These are phyloP conservation scores for Amorpha juglandis DNA, from an alignment of 2,888 invertebrate species.

Conservation along the genomic window DNA sequence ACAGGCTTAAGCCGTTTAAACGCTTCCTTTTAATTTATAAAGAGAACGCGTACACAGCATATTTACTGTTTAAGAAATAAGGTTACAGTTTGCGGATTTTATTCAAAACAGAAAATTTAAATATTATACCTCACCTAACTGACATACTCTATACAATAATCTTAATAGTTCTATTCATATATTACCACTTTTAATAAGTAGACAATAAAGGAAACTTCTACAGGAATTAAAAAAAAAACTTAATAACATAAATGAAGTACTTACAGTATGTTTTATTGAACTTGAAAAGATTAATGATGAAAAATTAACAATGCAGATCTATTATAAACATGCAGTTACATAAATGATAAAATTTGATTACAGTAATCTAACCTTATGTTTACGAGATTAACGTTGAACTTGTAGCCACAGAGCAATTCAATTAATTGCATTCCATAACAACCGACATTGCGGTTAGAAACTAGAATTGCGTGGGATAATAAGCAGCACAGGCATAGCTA, in stretches of 20 bases:
- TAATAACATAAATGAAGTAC: not conserved
- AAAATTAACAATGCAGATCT: too few relatives aligned
- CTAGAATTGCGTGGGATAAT: not conserved
- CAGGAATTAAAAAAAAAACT: too few relatives aligned
- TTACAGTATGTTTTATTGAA: too few relatives aligned
- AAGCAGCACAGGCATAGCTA: too few relatives aligned
- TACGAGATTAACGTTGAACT: not conserved
- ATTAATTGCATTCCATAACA: constrained; percentile 12
- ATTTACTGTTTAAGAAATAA: not conserved
- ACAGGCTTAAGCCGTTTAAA: not conserved
- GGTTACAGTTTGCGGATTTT: not conserved
- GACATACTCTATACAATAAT: too few relatives aligned
- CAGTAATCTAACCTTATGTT: not conserved
- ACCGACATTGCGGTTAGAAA: not conserved
- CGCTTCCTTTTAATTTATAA: not conserved
- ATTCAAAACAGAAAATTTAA: not conserved
- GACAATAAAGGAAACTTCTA: too few relatives aligned
- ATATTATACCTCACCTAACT: not conserved
- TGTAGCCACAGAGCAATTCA: constrained; percentile 32
- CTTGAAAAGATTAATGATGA: too few relatives aligned
- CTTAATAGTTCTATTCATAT: too few relatives aligned
- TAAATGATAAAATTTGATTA: not conserved
- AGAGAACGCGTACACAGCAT: not conserved
- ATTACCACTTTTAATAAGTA: too few relatives aligned
- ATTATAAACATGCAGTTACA: too few relatives aligned